These are phyloP conservation scores for Pachyramphus minor DNA, from an alignment of 2,113 vertebrate species.

Conservation along the genomic window DNA sequence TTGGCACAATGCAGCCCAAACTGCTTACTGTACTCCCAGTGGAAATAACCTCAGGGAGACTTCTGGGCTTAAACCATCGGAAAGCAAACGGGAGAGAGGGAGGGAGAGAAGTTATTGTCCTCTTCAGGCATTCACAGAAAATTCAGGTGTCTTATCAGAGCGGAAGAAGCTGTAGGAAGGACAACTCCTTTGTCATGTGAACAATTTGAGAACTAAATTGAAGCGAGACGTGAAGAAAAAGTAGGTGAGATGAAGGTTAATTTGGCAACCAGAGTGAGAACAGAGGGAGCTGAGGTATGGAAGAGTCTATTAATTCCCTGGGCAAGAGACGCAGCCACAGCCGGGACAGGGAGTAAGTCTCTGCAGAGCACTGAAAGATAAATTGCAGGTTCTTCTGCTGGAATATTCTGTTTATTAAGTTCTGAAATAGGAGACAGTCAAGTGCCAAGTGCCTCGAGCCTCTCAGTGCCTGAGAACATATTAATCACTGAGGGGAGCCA, in stretches of 20 bases:
- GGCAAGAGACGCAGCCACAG: not conserved
- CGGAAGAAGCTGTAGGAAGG: not conserved
- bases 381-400: slow-evolving; percentile 14
- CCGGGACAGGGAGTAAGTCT: not conserved
- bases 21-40: not conserved
- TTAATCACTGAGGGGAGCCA: not conserved
- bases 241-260: slow-evolving; percentile 50
- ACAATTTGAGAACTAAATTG: slow-evolving; percentile 45
- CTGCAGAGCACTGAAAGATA: not conserved
- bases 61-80: not conserved
- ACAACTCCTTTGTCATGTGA: slow-evolving; percentile 16
- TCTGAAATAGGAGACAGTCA: slow-evolving; percentile 10
- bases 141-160: slow-evolving; percentile 17
- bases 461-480: not conserved
- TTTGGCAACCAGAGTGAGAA: not conserved
- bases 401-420: slow-evolving; percentile 48
- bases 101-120: not conserved
- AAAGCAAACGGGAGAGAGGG: not conserved
- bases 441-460: slow-evolving; percentile 14
- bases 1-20: not conserved
- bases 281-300: not conserved
- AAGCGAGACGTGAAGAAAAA: slow-evolving; percentile 42
- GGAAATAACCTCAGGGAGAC: slow-evolving; percentile 7
- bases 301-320: slow-evolving; percentile 51
- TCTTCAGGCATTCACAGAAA: not conserved